These are phyloP conservation scores for Drosophila micromelanica DNA, from an alignment of 1,140 invertebrate species.

Conservation along the genomic window DNA sequence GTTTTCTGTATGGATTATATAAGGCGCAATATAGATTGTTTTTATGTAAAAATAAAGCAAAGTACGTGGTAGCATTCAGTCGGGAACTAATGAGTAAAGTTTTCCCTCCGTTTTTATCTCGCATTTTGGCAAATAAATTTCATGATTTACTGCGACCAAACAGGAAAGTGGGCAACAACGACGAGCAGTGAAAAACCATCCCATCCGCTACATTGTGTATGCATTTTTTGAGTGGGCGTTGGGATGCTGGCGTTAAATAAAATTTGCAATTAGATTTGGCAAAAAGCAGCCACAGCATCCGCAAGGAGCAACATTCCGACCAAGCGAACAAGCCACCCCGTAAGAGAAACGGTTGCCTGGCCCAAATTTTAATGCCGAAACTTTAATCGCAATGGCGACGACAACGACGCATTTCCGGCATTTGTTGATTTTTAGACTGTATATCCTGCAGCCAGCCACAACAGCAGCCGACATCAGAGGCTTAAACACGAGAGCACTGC, in stretches of 20 bases:
- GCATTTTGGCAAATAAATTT: constrained; percentile 69
- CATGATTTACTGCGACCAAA: constrained; percentile 70
- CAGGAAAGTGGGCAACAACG: constrained; percentile 34
- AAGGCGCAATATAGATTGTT: too few species aligned
- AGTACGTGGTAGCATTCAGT: too few species aligned
- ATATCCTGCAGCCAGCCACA: constrained; percentile 58
- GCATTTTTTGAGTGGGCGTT: constrained; percentile 56
- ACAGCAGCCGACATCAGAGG: constrained; percentile 27
- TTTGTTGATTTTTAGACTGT: constrained; percentile 76
- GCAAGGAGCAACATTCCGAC: constrained; percentile 27
- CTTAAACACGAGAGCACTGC: constrained; percentile 32
- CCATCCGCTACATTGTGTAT: constrained; percentile 58
- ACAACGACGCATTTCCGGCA: constrained; percentile 68
- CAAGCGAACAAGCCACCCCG: background rate
- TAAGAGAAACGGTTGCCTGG: background rate
- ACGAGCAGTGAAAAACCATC: constrained; percentile 31
- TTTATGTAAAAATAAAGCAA: too few species aligned
- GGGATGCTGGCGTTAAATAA: constrained; percentile 62
- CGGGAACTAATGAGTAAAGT: too few species aligned
- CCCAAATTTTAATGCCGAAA: constrained; percentile 75
- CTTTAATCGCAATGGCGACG: constrained; percentile 67
- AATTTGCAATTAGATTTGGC: constrained; percentile 80
- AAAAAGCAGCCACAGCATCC: constrained; percentile 70
- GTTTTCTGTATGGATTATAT: too few species aligned
- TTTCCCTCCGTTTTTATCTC: constrained; percentile 12